Base-by-base conservation (phyloP, 2,113 vertebrate species). In the Empidonax alnorum region DNA sequence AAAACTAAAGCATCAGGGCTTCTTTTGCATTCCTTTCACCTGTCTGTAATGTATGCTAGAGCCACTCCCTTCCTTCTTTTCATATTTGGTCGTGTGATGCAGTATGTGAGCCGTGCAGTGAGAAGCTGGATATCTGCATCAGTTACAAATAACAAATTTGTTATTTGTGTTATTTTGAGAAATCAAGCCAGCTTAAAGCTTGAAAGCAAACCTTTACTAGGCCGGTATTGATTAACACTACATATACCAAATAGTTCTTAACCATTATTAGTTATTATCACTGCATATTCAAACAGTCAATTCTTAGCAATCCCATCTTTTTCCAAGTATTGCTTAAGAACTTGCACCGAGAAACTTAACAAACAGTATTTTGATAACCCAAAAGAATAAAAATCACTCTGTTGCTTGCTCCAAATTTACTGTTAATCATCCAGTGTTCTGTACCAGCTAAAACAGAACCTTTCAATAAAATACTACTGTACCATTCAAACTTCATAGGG, bases 31-130 rank as follows among this genome's bases (percentile, higher is more conserved):
- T 74, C 21, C 23, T 89, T 27, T 62, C 24, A 53, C 58, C 9
- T 72, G 15, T 39, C 35, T 84, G 37, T 84, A 84, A 46, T 31
- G 6, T 61, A 22, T 33, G 16, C 67, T 58, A 39, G 20, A 73
- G 58, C 31, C 12, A 66, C 7, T 61, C 8, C 8, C 6, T 9
- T 15, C 4, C 5, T 56, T 30, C 14, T 78, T 55, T 67, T 47
- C 18, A 37, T 76, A 24, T 24, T 85, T 66, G 23, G 13, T 80
- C 12, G 5, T 39, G 21, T 30, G 35, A 50, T 62, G 55, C 5
- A 7, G 17, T 4, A 2, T 1, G 1, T 3, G 37, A 80, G 67
- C 76, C 1, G 0, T 56, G 42, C 41, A 37, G 17, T 35, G 44
- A 25, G 69, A 75, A 81, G 24, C 31, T 67, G 21, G 17, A 5